Base-by-base conservation (phyloP, 2,888 invertebrate genomes). In the Drosophila bunnanda region DNA sequence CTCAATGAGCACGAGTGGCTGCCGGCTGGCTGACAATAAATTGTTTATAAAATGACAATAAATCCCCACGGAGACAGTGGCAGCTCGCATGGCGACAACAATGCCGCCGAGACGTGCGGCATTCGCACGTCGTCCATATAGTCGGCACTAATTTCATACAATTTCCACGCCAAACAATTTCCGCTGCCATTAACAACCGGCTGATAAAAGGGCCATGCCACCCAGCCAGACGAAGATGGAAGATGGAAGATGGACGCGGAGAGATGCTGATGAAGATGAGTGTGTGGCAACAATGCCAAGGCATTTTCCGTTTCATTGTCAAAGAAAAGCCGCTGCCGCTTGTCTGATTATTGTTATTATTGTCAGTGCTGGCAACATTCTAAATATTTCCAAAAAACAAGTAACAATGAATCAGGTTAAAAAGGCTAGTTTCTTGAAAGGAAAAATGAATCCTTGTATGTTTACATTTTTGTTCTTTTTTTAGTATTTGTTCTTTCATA, bases 141-240 rank as follows among this genome's bases (percentile, higher is more conserved):
- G 12, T 25, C 17, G 62, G 50, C 32, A 75, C 73, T 70, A 80
- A 78, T 87, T 82, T 75, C 60, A 77, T 75, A 76, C 77, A 83
- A 73, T 83, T 79, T 80, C 50, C 56, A 60, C 72, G 57, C 66
- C 81, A 77, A 76, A 80, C 79, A 82, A 77, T 82, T 79, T 77
- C 71, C 80, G 66, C 67, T 57, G 74, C 59, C 75, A 75, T 76
- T 73, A 60, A 61, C 53, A 74, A 62, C 64, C 52, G 39, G 12
- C 34, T 36, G 53, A 36, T 53, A 36, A 53, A 39, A 15, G 32
- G 22, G 28, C 20, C 46, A 6, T n/a, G 50, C 17, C 9, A 17
- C 3, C n/a, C n/a, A n/a, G 36, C 2, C 41, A 65, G 25, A 52
- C 28, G 50, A 36, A 32, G 34, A 52, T 50, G 62, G 36, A n/a